phyloP scores from a whole-genome alignment of 2,888 invertebrate species.

The Tuberolachnus salignus region DNA sequence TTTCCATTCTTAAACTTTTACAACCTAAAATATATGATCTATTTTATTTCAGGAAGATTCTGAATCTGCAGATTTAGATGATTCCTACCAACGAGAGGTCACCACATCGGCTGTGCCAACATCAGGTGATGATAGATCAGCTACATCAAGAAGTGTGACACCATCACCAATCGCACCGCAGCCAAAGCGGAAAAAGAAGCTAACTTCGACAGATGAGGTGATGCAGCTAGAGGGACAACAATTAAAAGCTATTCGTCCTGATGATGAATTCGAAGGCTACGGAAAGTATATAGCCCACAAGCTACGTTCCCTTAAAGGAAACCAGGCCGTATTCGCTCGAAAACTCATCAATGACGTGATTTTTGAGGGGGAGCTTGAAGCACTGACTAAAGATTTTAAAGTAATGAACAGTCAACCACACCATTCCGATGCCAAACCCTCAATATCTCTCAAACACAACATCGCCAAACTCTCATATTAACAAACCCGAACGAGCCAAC shows the following conservation, averaged over 20 bases:
- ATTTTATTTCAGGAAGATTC: conserved; percentile 27
- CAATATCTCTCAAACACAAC: conserved; percentile 9
- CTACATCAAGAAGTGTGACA: conserved; percentile 31
- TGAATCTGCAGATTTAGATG: conserved; percentile 22
- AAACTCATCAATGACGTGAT: conserved; percentile 31
- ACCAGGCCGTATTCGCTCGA: conserved; percentile 13
- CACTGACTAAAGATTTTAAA: conserved; percentile 35
- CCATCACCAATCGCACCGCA: conserved; percentile 13
- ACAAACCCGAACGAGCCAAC: conserved; percentile 8
- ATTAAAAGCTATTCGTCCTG: too few relatives aligned
- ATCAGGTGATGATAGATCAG: conserved; percentile 26
- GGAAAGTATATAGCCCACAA: conserved; percentile 36
- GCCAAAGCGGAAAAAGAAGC: conserved; percentile 27
- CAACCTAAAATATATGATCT: conserved; percentile 20
- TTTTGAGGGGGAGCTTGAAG: conserved; percentile 17
- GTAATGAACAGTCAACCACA: conserved; percentile 28
- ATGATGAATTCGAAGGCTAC: conserved; percentile 21
- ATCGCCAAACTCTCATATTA: conserved; percentile 5
- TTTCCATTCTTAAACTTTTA: conserved; percentile 9
- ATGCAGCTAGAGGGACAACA: conserved; percentile 20
- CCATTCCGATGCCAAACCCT: neutral
- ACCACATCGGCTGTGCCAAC: conserved; percentile 16
- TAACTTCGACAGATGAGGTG: conserved; percentile 32
- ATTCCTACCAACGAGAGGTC: conserved; percentile 10
- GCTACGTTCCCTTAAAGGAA: conserved; percentile 20